A percentile compares a stretch with the other conserved stretches of the same genome.
Conservation (phyloP, 2,797 vertebrate genomes). For the Sorex maritimensis region DNA sequence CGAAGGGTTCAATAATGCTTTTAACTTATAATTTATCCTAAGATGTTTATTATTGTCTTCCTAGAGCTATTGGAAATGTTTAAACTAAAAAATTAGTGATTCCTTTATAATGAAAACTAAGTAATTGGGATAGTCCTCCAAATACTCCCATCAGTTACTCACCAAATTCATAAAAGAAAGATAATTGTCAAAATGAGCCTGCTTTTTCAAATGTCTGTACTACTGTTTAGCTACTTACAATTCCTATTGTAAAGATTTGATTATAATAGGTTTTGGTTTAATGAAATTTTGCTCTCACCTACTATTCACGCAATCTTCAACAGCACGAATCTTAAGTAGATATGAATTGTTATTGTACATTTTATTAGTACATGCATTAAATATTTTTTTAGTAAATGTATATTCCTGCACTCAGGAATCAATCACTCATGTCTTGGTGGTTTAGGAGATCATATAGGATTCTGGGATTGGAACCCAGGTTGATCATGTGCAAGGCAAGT, state of each 20-base stretch:
- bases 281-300: background rate
- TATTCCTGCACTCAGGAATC: too few relatives aligned
- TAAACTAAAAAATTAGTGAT: conserved; percentile 63
- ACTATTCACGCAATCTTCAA: background rate
- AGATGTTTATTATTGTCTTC: conserved; percentile 58
- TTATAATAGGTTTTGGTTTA: background rate
- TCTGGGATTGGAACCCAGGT: too few relatives aligned
- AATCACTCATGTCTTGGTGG: too few relatives aligned
- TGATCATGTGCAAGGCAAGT: too few relatives aligned
- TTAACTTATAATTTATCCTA: conserved; percentile 69
- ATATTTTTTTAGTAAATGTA: too few relatives aligned
- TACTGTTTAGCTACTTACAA: background rate
- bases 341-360: too few relatives aligned
- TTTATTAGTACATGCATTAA: background rate
- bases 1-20: conserved; percentile 43
- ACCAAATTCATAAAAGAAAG: conserved; percentile 49
- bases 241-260: background rate
- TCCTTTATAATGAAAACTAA: conserved; percentile 65
- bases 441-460: too few relatives aligned
- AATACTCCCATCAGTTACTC: background rate
- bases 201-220: background rate
- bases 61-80: conserved; percentile 65
- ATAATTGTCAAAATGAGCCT: conserved; percentile 42
- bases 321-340: background rate
- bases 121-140: conserved; percentile 18